Conservation (phyloP, 2,888 invertebrate species). For the Cerceris ruficornis region DNA sequence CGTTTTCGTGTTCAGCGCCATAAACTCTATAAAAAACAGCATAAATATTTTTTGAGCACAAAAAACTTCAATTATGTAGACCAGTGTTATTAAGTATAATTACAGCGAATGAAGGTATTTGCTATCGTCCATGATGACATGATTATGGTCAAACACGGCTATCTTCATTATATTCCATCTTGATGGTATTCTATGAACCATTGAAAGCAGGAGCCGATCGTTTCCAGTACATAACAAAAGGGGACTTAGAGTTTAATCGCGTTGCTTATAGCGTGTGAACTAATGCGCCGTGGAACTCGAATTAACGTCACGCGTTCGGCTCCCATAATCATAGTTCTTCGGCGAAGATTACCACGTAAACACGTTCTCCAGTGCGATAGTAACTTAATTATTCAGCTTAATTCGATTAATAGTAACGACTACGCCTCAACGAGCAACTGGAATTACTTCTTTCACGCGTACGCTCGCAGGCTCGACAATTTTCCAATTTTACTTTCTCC, state of each 20-base stretch:
- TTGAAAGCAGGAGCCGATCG: slow-evolving; percentile 24
- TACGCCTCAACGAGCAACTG: too few species aligned
- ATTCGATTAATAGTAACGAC: not conserved
- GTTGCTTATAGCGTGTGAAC: slow-evolving; percentile 34
- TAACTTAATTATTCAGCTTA: not conserved
- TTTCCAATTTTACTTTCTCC: too few species aligned
- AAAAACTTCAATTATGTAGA: too few species aligned
- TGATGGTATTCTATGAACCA: slow-evolving; percentile 1
- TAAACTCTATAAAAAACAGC: too few species aligned
- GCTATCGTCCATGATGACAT: not conserved
- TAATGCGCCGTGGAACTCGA: slow-evolving; percentile 39
- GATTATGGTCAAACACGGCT: slow-evolving; percentile 33
- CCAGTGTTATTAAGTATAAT: not conserved
- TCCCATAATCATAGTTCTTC: slow-evolving; percentile 2
- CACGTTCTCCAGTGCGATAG: not conserved
- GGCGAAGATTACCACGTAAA: not conserved
- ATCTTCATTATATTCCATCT: slow-evolving; percentile 17
- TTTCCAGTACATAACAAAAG: slow-evolving; percentile 40
- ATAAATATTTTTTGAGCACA: too few species aligned
- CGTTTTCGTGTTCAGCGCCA: too few species aligned
- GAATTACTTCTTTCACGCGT: too few species aligned
- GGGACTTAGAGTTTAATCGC: slow-evolving; percentile 45
- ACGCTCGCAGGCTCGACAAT: too few species aligned
- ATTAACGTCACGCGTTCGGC: slow-evolving; percentile 22
- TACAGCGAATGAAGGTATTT: not conserved